Evolutionary conservation across 1,140 invertebrate genomes (phyloP), one percentile per base, ranked within the genome.

Genomic region (Eumeta japonica): DNA sequence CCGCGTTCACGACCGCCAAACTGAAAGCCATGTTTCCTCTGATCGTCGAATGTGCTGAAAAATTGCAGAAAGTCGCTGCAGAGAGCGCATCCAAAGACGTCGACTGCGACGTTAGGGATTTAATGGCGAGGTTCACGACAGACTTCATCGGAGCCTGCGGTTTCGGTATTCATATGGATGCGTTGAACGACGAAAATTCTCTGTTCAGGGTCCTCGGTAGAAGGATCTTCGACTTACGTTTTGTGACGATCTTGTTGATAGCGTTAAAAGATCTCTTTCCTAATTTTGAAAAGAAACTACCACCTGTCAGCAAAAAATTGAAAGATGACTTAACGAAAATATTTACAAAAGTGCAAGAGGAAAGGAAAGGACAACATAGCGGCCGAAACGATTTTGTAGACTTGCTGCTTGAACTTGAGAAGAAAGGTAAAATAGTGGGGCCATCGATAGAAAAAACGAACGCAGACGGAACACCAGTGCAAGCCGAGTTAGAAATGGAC

Each of bases 1-100:
- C 80, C 1, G 78, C 79, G 1, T 84, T 84, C 50, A 80, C 80
- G 1, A 60, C 75, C 1, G 68, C 70, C n/a, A 83, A 83, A 53
- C 63, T 85, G 30, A 79, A 75, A 50, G 58, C 57, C 11, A 82
- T 83, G 75, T 77, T 75, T 43, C 61, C 73, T 0, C 41, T 75
- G 1, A 63, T 82, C 39, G 27, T 59, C 1, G 34, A 60, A 9
- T 74, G 80, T 11, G 54, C 54, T 0, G 33, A 68, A 0, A 63
- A 75, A 20, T 41, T 82, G 3, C 55, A 63, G 5, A 27, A 37
- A 0, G 34, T 62, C 28, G 37, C 76, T 2, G 48, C 61, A 2
- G 40, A 58, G 2, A 45, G 47, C 10, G 35, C 48, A 2, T 27
- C 30, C 2, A 13, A 16, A 2, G 48, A 45, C 16, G 50, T 41